These are phyloP conservation scores for Rhinopomastus cyanomelas DNA, from an alignment of 2,113 vertebrate species.

Conservation along the genomic window DNA sequence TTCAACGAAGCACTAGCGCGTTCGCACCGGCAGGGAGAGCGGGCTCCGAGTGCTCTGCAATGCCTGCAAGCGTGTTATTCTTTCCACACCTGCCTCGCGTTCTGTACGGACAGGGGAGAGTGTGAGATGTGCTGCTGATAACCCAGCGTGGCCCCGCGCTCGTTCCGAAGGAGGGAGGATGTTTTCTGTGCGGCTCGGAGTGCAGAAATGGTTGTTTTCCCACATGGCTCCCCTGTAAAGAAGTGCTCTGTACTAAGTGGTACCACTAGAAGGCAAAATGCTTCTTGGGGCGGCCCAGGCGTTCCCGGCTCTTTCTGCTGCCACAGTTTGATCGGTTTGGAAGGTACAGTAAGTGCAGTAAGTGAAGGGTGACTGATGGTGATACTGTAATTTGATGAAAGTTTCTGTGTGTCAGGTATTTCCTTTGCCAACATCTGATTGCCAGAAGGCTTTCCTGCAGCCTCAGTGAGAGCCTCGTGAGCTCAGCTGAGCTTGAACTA, in stretches of 20 bases:
- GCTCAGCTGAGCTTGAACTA: neutral
- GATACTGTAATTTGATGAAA: neutral
- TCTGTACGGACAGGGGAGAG: neutral
- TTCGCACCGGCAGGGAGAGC: neutral
- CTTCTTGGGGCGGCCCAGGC: neutral
- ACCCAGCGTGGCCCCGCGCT: neutral
- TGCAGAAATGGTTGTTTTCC: neutral
- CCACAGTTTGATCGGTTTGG: too few relatives aligned
- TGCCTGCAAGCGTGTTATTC: neutral
- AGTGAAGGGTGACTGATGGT: neutral
- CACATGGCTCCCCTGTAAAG: neutral
- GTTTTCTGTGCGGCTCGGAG: neutral
- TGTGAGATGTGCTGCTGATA: conserved; percentile 1
- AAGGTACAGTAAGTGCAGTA: neutral
- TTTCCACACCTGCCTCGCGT: neutral
- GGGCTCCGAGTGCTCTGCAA: neutral
- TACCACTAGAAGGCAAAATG: neutral
- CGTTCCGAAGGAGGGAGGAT: neutral
- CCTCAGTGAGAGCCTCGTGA: neutral
- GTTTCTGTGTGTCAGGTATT: neutral
- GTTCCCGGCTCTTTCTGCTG: too few relatives aligned
- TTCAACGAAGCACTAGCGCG: neutral
- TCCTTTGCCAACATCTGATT: neutral
- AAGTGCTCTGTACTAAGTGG: neutral
- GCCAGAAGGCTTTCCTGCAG: neutral